Conservation (phyloP, 2,888 invertebrate genomes). For the Chaetogeoica ovagalla region DNA sequence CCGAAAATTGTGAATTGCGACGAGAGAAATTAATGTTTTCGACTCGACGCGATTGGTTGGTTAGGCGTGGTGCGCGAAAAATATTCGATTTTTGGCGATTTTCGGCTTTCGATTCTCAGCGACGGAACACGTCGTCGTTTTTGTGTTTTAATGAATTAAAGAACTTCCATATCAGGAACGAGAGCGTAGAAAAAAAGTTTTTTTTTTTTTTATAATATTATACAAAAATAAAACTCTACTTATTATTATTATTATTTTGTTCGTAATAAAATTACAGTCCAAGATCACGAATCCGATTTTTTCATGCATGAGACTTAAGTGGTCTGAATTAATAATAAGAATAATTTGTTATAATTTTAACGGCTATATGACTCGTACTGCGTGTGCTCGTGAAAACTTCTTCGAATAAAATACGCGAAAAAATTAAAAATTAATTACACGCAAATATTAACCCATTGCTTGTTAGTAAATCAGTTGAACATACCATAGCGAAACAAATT, state of each 20-base stretch:
- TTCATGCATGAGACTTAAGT: constrained; percentile 34
- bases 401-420: constrained; percentile 3
- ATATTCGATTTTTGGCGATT: no score
- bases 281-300: constrained; percentile 30
- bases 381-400: constrained; percentile 11
- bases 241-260: background rate
- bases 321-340: constrained; percentile 32
- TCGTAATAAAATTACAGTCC: constrained; percentile 10
- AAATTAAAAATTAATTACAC: constrained; percentile 17
- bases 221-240: background rate
- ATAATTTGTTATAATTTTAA: constrained; percentile 24
- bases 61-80: no score
- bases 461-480: background rate
- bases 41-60: no score
- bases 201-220: background rate
- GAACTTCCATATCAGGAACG: background rate
- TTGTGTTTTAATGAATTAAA: background rate
- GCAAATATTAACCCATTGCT: background rate
- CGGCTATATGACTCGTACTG: background rate
- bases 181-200: background rate
- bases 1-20: constrained; percentile 35
- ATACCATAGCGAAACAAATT: background rate
- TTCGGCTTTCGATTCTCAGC: constrained; percentile 23
- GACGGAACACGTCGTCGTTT: constrained; percentile 22
- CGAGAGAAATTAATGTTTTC: constrained; percentile 21